Evolutionary conservation across 2,797 vertebrate species (phyloP).

Genomic region (Gymnocypris eckloni): DNA sequence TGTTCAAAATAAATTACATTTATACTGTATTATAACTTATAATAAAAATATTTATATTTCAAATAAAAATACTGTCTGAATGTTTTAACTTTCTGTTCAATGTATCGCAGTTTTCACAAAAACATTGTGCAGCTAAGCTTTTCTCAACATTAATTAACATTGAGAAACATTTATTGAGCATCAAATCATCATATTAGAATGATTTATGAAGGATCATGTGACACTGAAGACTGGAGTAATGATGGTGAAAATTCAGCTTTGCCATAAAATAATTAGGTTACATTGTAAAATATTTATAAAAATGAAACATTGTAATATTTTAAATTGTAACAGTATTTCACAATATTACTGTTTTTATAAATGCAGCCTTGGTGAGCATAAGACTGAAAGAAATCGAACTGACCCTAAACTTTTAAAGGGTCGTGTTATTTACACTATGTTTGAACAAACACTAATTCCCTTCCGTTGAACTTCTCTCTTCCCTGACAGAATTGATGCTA

Average conservation of each 20-base stretch:
- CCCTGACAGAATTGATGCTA: conserved; percentile 79
- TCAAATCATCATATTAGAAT: not conserved
- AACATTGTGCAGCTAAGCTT: not conserved
- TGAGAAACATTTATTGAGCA: too few relatives aligned
- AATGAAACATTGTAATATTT: too few relatives aligned
- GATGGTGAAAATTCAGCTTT: not conserved
- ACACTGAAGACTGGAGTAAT: not conserved
- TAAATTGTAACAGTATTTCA: not conserved
- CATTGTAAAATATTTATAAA: not conserved
- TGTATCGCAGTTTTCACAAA: not conserved
- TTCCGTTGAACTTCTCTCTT: not conserved
- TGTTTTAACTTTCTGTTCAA: not conserved
- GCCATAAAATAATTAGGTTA: too few relatives aligned
- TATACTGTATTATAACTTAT: not conserved
- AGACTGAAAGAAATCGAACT: rapidly evolving
- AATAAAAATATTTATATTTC: not conserved
- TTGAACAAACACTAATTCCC: not conserved
- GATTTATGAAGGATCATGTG: not conserved
- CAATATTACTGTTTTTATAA: not conserved
- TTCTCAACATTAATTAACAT: too few relatives aligned
- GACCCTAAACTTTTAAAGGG: not conserved
- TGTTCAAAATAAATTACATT: not conserved
- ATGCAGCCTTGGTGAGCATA: not conserved
- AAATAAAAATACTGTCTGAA: not conserved
- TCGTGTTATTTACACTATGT: not conserved